Evolutionary conservation across 2,113 vertebrate species (phyloP).

Genomic region (Cepphus grylle): DNA sequence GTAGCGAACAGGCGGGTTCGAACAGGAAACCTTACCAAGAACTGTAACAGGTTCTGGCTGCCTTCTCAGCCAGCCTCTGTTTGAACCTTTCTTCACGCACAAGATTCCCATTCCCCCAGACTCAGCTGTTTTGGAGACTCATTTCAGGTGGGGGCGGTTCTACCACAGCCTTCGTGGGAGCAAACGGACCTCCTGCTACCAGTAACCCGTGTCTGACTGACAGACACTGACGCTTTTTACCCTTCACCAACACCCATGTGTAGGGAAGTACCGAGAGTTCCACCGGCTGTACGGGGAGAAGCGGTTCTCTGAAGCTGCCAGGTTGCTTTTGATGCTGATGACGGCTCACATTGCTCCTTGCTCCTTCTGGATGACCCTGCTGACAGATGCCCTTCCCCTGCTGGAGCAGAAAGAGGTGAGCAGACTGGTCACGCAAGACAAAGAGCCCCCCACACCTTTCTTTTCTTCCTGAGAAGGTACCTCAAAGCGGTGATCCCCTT

Average conservation of each 20-base stretch:
- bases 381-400: conserved; percentile 91
- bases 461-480: neutral
- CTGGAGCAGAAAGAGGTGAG: conserved; percentile 93
- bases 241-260: neutral
- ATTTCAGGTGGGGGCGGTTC: accelerated
- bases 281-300: conserved; percentile 91
- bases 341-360: conserved; percentile 91
- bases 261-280: conserved; percentile 94
- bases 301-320: conserved; percentile 82
- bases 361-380: conserved; percentile 95
- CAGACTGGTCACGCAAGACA: accelerated
- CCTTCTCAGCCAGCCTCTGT: too few species aligned
- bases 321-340: conserved; percentile 91
- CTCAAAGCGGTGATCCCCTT: neutral
- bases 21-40: neutral
- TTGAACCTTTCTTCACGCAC: neutral
- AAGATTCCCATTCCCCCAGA: neutral
- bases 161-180: neutral
- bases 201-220: neutral
- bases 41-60: neutral
- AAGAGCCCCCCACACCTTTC: accelerated
- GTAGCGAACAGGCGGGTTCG: neutral
- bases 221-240: neutral
- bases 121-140: neutral
- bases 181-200: neutral